A percentile compares a stretch with the other conserved stretches of the same genome.
Conservation (phyloP, 2,113 vertebrate genomes). For the Canis aureus region DNA sequence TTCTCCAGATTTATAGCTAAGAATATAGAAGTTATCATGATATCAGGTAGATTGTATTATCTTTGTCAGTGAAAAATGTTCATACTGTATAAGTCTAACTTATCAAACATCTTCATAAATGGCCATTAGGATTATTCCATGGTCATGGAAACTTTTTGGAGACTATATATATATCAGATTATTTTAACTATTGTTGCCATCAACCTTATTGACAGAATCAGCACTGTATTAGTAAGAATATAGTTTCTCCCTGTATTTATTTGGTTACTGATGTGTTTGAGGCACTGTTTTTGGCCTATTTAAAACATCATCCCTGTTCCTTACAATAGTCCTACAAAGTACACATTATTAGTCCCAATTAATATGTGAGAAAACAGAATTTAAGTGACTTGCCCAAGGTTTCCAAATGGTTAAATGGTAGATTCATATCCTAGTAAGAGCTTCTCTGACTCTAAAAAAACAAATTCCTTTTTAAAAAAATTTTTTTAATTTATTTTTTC, state of each 20-base stretch:
- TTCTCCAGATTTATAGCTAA: not conserved
- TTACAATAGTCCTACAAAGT: not conserved
- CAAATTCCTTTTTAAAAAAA: not conserved
- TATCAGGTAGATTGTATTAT: not conserved
- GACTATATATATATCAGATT: not conserved
- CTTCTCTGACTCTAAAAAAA: not conserved
- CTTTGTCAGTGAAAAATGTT: constrained; percentile 15
- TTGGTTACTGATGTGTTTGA: not conserved
- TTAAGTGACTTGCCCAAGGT: not conserved
- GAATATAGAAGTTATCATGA: not conserved
- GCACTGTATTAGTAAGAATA: not conserved
- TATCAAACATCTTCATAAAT: not conserved
- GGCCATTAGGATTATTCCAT: not conserved
- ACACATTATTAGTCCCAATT: not conserved
- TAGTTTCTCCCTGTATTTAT: not conserved
- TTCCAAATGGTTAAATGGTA: not conserved
- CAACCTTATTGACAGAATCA: not conserved
- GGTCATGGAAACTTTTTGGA: not conserved
- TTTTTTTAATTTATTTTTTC: too few species aligned
- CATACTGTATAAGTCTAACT: not conserved
- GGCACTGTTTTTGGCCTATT: not conserved
- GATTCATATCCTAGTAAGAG: not conserved
- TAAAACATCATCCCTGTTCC: not conserved
- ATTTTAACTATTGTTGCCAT: not conserved
- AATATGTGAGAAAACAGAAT: not conserved